phyloP scores from a whole-genome alignment of 2,113 vertebrate species.

The Haemorhous mexicanus region DNA sequence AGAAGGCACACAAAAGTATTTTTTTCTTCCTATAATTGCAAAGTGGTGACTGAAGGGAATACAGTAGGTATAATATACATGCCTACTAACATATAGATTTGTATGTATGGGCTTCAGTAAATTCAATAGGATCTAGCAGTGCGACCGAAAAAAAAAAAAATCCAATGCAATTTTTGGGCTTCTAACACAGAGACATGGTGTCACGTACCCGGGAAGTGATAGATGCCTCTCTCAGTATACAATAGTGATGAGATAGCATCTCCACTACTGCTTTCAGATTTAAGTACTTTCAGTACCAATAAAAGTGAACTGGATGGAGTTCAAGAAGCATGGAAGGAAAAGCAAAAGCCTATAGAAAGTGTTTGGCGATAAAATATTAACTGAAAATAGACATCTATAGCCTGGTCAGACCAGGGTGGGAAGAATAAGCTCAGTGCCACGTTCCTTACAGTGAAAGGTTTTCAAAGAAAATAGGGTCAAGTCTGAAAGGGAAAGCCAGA shows the following conservation, averaged over 20 bases:
- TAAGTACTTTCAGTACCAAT: slow-evolving; percentile 43
- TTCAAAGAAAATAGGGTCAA: neutral
- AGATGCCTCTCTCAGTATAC: slow-evolving; percentile 29
- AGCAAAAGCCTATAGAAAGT: neutral
- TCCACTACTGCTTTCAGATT: slow-evolving; percentile 22
- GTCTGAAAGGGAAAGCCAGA: neutral
- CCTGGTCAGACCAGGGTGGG: neutral
- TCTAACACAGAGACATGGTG: slow-evolving; percentile 10
- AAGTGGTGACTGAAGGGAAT: slow-evolving; percentile 25
- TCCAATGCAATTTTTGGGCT: slow-evolving; percentile 13
- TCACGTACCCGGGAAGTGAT: slow-evolving; percentile 9
- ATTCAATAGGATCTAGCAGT: neutral
- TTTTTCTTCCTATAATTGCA: slow-evolving; percentile 46
- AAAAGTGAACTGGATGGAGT: slow-evolving; percentile 37
- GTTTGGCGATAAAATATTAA: neutral
- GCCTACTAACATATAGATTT: slow-evolving; percentile 12
- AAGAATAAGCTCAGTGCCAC: neutral
- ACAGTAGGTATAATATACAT: neutral
- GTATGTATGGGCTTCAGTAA: slow-evolving; percentile 34
- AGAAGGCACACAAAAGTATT: neutral
- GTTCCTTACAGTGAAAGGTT: neutral
- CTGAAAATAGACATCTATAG: neutral
- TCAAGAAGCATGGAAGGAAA: slow-evolving; percentile 13
- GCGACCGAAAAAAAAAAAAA: neutral
- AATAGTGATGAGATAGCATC: slow-evolving; percentile 54